Conservation (phyloP, 2,888 invertebrate species). For the Tipula unca region DNA sequence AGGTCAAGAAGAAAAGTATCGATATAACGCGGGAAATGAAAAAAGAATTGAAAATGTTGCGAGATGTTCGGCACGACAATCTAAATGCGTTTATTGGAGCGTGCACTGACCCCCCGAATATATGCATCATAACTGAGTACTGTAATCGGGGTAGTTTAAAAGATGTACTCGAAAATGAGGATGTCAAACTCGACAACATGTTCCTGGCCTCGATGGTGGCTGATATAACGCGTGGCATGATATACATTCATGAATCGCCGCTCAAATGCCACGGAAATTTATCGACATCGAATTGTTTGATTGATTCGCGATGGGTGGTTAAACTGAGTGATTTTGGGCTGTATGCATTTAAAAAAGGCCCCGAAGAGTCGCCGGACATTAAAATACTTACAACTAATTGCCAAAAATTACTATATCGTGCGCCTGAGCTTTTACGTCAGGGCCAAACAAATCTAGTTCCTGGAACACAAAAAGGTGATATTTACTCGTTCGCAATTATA, state of each 20-base stretch:
- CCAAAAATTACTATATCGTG: conserved; percentile 65
- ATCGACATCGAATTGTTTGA: conserved; percentile 84
- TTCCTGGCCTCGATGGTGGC: conserved; percentile 91
- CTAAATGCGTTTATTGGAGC: conserved; percentile 87
- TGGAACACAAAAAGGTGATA: conserved; percentile 69
- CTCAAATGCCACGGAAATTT: conserved; percentile 80
- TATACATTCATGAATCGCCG: conserved; percentile 81
- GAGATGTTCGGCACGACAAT: conserved; percentile 85
- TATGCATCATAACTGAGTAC: conserved; percentile 82
- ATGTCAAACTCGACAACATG: conserved; percentile 92
- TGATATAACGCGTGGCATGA: conserved; percentile 88
- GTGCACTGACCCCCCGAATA: conserved; percentile 82
- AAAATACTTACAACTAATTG: conserved; percentile 51
- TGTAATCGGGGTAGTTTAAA: conserved; percentile 76
- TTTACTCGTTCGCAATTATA: conserved; percentile 80
- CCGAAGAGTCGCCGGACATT: conserved; percentile 56
- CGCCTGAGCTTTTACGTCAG: conserved; percentile 65
- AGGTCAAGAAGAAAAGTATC: conserved; percentile 73
- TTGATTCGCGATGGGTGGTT: conserved; percentile 92
- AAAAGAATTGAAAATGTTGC: conserved; percentile 85
- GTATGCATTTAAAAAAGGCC: conserved; percentile 73
- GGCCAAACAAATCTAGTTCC: conserved; percentile 39
- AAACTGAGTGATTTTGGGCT: conserved; percentile 89
- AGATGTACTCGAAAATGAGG: conserved; percentile 92
- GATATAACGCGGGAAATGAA: conserved; percentile 86